phyloP scores from a whole-genome alignment of 1,140 invertebrate species.

The Orchesella cincta region DNA sequence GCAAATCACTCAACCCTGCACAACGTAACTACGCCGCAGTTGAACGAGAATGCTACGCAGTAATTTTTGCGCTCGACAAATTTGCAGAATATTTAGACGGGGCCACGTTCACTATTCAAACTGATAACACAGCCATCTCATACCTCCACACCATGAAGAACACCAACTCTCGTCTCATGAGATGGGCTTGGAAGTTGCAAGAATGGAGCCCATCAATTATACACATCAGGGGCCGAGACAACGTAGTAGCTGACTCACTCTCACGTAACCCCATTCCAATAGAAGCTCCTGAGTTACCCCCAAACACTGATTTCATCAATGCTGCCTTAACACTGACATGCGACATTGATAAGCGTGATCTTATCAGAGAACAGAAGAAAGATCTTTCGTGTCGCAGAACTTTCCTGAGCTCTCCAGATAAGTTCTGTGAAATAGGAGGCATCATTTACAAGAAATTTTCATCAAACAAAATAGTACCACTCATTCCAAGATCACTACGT shows the following conservation, averaged over 20 bases:
- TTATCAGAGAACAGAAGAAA: background rate
- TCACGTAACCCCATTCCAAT: constrained; percentile 27
- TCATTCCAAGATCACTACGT: constrained; percentile 18
- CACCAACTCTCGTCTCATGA: constrained; percentile 12
- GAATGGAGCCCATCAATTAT: constrained; percentile 31
- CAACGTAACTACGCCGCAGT: constrained; percentile 58
- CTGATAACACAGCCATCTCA: constrained; percentile 28
- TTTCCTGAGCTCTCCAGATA: background rate
- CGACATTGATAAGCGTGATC: background rate
- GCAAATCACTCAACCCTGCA: constrained; percentile 51
- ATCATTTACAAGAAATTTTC: constrained; percentile 15
- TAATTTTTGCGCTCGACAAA: constrained; percentile 58
- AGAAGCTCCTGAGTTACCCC: background rate
- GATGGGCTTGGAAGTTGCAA: constrained; percentile 37
- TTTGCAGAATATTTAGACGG: constrained; percentile 51
- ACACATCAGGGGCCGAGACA: constrained; percentile 35
- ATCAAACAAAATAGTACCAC: background rate
- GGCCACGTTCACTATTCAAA: constrained; percentile 18
- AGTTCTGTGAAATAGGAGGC: background rate
- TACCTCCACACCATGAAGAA: constrained; percentile 31
- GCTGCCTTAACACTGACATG: background rate
- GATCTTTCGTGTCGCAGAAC: background rate
- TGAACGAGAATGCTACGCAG: constrained; percentile 58
- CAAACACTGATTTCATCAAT: background rate
- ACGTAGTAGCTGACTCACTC: constrained; percentile 34